phyloP scores from a whole-genome alignment of 2,888 invertebrate species.

The Platycnemis pennipes region DNA sequence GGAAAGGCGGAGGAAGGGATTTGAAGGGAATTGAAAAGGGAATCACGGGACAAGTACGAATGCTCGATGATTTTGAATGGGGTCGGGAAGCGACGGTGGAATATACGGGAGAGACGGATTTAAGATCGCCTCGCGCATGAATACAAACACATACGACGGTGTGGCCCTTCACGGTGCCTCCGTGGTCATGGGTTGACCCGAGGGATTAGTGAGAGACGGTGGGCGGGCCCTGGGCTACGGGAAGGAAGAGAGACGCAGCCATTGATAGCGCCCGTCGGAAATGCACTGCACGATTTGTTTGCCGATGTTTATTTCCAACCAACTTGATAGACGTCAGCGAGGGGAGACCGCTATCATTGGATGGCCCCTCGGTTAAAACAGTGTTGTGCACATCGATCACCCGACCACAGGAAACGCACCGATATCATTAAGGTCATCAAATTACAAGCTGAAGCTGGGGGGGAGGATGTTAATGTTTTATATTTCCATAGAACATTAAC shows the following conservation, averaged over 20 bases:
- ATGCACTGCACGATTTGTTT: neutral
- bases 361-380: neutral
- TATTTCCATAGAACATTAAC: neutral
- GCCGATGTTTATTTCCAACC: neutral
- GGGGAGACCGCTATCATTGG: neutral
- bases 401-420: neutral
- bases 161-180: neutral
- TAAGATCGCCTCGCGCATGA: conserved; percentile 30
- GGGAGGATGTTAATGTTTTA: neutral
- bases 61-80: neutral
- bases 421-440: neutral
- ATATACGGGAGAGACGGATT: neutral
- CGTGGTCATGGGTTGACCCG: conserved; percentile 36
- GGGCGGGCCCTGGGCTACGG: neutral
- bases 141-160: neutral
- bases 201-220: conserved; percentile 21
- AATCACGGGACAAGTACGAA: neutral
- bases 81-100: neutral
- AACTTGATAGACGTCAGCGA: neutral
- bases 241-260: neutral
- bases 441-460: neutral
- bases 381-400: neutral
- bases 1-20: neutral
- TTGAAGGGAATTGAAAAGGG: neutral
- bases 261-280: neutral